Evolutionary conservation across 1,140 invertebrate genomes (phyloP).

Genomic region (Amyelois transitella): DNA sequence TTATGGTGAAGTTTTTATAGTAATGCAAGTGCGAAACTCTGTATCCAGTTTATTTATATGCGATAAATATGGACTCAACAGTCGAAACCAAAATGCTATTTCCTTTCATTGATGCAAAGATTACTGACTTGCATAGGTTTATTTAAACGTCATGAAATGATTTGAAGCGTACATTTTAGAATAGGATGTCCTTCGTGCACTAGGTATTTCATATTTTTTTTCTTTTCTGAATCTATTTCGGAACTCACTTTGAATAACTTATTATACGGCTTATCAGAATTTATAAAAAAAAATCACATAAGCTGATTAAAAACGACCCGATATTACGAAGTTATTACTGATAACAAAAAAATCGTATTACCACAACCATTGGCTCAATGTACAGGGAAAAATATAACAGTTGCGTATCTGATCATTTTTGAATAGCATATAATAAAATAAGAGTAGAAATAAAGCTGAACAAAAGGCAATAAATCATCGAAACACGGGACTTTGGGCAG

Average conservation of each 20-base stretch:
- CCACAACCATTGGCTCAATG: neutral
- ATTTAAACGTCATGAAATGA: no score
- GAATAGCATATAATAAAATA: neutral
- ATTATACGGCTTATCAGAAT: no score
- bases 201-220: no score
- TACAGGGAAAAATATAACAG: neutral
- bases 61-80: no score
- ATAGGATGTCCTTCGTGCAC: no score
- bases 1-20: neutral
- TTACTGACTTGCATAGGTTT: neutral
- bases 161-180: no score
- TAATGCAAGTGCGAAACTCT: neutral
- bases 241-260: no score
- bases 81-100: neutral
- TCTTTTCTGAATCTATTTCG: no score
- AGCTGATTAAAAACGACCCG: no score
- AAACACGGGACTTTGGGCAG: slow-evolving; percentile 17
- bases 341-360: no score
- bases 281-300: no score
- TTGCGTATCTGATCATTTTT: neutral
- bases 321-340: no score
- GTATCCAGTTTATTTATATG: neutral
- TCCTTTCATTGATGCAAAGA: neutral
- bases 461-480: slow-evolving; percentile 21
- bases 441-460: slow-evolving; percentile 7